Conservation (phyloP, 2,888 invertebrate genomes). For the Pyralis farinalis region DNA sequence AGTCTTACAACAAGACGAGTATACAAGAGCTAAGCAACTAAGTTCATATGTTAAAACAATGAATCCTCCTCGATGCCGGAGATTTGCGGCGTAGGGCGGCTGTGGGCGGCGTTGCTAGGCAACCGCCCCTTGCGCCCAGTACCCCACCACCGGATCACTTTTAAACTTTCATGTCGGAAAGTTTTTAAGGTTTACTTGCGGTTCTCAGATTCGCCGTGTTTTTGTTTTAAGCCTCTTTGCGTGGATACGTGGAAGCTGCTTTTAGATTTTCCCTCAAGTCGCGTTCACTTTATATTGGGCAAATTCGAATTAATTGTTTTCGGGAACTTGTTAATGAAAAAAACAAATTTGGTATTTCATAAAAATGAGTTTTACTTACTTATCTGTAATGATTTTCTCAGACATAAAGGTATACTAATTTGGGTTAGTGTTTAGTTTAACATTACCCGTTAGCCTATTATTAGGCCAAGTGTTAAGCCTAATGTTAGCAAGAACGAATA, state of each 20-base stretch:
- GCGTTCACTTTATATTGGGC: background rate
- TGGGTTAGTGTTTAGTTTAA: too few species aligned
- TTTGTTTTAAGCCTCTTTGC: constrained; percentile 64
- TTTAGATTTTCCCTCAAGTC: background rate
- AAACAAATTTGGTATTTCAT: too few species aligned
- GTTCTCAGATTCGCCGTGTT: constrained; percentile 68
- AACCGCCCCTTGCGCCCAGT: constrained; percentile 36
- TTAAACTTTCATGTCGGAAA: constrained; percentile 80
- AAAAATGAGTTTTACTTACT: too few species aligned
- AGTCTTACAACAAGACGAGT: too few species aligned
- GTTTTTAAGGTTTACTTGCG: constrained; percentile 78
- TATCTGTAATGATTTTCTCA: too few species aligned
- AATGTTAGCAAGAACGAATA: too few species aligned
- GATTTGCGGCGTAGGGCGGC: constrained; percentile 69
- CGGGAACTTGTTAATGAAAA: background rate
- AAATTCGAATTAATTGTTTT: background rate
- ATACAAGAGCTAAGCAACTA: too few species aligned
- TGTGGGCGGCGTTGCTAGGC: constrained; percentile 66
- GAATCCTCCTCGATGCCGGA: constrained; percentile 67
- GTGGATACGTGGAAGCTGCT: constrained; percentile 7
- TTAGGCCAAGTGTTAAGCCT: too few species aligned
- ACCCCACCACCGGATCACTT: constrained; percentile 63
- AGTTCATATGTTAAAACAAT: constrained; percentile 60
- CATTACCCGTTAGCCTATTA: too few species aligned
- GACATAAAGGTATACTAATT: too few species aligned